These are phyloP conservation scores for Seriola rivoliana DNA, from an alignment of 2,113 vertebrate genomes.

Conservation along the genomic window DNA sequence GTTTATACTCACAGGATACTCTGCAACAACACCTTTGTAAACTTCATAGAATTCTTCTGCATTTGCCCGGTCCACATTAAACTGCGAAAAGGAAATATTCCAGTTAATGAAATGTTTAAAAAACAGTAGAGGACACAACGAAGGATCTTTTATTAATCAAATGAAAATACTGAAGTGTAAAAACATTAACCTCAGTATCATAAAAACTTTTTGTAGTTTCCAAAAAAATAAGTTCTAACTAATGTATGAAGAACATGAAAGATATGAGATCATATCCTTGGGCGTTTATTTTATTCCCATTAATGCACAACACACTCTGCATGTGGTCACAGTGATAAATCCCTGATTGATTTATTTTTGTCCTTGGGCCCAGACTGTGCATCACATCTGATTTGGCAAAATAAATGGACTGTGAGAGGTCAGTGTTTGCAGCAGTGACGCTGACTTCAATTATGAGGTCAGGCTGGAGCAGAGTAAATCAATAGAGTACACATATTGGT, in stretches of 20 bases:
- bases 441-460: slow-evolving; percentile 48
- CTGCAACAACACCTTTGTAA: slow-evolving; percentile 92
- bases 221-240: not conserved
- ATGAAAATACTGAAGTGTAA: not conserved
- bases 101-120: slow-evolving; percentile 6
- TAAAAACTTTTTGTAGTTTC: not conserved
- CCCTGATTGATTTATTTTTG: slow-evolving; percentile 55
- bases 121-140: not conserved
- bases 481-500: slow-evolving; percentile 27
- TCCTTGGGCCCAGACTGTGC: slow-evolving; percentile 40
- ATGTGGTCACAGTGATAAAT: slow-evolving; percentile 29
- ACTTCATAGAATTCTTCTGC: slow-evolving; percentile 96
- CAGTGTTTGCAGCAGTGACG: slow-evolving; percentile 41
- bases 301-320: not conserved
- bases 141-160: not conserved
- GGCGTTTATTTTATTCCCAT: slow-evolving; percentile 6
- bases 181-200: not conserved
- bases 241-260: not conserved
- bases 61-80: slow-evolving; percentile 91
- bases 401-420: slow-evolving; percentile 57
- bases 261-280: not conserved
- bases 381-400: slow-evolving; percentile 52
- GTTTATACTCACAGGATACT: slow-evolving; percentile 90
- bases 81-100: slow-evolving; percentile 80
- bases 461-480: slow-evolving; percentile 46